phyloP scores from a whole-genome alignment of 2,113 vertebrate species.

The Ceuthmochares aereus region DNA sequence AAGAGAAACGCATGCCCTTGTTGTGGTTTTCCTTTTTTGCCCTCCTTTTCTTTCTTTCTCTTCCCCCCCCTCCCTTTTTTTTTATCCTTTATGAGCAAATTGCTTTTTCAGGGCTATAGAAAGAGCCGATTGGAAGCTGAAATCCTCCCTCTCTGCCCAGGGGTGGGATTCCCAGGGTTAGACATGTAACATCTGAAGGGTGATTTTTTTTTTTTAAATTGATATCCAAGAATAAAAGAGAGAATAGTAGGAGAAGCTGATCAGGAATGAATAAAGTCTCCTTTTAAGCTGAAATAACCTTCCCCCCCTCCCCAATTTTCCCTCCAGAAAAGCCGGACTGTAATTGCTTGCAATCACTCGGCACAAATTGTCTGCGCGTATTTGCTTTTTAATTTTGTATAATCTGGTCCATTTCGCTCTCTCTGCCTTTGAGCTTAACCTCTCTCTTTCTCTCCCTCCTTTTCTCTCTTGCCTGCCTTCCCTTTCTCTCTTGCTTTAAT shows the following conservation, averaged over 20 bases:
- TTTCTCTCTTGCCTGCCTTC: constrained; percentile 29
- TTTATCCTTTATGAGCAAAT: constrained; percentile 81
- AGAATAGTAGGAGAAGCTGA: constrained; percentile 84
- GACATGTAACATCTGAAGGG: constrained; percentile 81
- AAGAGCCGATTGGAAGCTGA: constrained; percentile 79
- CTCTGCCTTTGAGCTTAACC: constrained; percentile 85
- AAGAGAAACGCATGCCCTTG: constrained; percentile 75
- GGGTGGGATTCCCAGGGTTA: constrained; percentile 80
- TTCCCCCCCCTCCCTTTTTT: accelerated
- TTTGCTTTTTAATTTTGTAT: constrained; percentile 92
- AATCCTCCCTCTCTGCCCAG: constrained; percentile 79
- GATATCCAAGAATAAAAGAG: constrained; percentile 85
- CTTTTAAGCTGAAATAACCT: constrained; percentile 84
- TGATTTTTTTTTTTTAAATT: constrained; percentile 78
- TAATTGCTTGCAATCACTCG: constrained; percentile 87
- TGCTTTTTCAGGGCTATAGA: constrained; percentile 83
- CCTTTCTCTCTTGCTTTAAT: constrained; percentile 69
- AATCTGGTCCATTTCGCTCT: constrained; percentile 87
- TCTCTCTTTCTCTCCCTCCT: constrained; percentile 65
- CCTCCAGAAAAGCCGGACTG: constrained; percentile 84
- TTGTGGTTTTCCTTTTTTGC: constrained; percentile 73
- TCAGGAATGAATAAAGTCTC: constrained; percentile 88
- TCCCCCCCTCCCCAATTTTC: constrained; percentile 75
- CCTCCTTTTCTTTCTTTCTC: constrained; percentile 32
- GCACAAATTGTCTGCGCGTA: constrained; percentile 86